phyloP scores from a whole-genome alignment of 2,113 vertebrate species.

The Amazona guildingii region DNA sequence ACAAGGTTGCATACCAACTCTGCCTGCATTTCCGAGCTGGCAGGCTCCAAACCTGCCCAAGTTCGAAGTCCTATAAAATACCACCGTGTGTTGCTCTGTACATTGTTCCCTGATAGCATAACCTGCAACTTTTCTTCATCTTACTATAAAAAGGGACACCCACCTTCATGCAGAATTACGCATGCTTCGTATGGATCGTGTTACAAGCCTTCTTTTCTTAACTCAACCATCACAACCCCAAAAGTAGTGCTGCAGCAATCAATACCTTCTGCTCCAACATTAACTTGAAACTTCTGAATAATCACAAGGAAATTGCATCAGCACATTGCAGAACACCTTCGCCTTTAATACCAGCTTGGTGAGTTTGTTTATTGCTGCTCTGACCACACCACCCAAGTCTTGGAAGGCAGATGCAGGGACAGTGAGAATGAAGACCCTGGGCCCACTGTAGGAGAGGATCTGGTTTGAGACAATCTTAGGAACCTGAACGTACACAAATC shows the following conservation, averaged over 20 bases:
- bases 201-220: neutral
- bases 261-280: neutral
- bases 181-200: neutral
- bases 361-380: neutral
- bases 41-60: neutral
- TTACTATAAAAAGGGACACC: neutral
- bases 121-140: neutral
- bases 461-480: too few relatives aligned
- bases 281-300: neutral
- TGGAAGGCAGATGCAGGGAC: too few relatives aligned
- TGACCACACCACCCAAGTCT: too few relatives aligned
- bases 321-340: neutral
- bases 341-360: neutral
- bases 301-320: neutral
- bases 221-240: neutral
- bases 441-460: too few relatives aligned
- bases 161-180: neutral
- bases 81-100: neutral
- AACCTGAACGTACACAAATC: too few relatives aligned
- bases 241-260: neutral
- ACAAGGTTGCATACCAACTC: neutral
- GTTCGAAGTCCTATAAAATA: neutral
- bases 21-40: neutral
- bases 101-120: neutral
- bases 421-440: too few relatives aligned